Conservation (phyloP, 92 coral and sea anemone species). For the Paramuricea clavata region DNA sequence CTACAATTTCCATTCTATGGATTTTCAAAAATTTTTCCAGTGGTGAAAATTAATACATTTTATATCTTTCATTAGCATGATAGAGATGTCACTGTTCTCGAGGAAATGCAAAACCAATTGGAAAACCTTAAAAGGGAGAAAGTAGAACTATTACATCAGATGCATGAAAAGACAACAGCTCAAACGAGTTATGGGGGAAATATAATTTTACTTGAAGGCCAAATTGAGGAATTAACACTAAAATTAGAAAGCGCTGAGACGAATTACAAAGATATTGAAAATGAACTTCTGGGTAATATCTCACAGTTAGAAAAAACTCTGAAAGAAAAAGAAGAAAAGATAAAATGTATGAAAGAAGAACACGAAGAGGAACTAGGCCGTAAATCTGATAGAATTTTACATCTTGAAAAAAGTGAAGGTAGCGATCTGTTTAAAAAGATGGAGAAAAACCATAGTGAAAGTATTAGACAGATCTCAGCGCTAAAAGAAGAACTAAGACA, state of each 20-base stretch:
- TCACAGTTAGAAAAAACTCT: slow-evolving; percentile 62
- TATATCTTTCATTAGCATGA: not conserved
- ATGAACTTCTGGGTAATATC: slow-evolving; percentile 21
- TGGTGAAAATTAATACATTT: not conserved
- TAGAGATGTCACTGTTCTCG: slow-evolving; percentile 31
- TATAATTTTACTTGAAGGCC: slow-evolving; percentile 69
- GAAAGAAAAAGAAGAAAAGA: slow-evolving; percentile 62
- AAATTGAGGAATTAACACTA: slow-evolving; percentile 58
- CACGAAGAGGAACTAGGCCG: slow-evolving; percentile 61
- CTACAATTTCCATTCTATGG: too few relatives aligned
- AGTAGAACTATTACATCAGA: slow-evolving; percentile 59
- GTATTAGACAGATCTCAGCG: slow-evolving; percentile 50
- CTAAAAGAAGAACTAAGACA: slow-evolving; percentile 69
- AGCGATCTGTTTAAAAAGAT: slow-evolving; percentile 70
- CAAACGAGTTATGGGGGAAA: slow-evolving; percentile 60
- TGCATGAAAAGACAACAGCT: slow-evolving; percentile 73
- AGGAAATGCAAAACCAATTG: slow-evolving; percentile 71
- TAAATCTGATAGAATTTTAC: slow-evolving; percentile 65
- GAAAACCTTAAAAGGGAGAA: slow-evolving; percentile 78
- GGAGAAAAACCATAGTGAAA: slow-evolving; percentile 77
- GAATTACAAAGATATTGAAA: slow-evolving; percentile 59
- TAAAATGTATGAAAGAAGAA: slow-evolving; percentile 58
- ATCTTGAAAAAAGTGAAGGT: slow-evolving; percentile 66
- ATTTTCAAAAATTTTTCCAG: too few relatives aligned
- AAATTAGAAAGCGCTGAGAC: slow-evolving; percentile 45